phyloP scores from a whole-genome alignment of 1,140 invertebrate genomes.

The Ips typographus region DNA sequence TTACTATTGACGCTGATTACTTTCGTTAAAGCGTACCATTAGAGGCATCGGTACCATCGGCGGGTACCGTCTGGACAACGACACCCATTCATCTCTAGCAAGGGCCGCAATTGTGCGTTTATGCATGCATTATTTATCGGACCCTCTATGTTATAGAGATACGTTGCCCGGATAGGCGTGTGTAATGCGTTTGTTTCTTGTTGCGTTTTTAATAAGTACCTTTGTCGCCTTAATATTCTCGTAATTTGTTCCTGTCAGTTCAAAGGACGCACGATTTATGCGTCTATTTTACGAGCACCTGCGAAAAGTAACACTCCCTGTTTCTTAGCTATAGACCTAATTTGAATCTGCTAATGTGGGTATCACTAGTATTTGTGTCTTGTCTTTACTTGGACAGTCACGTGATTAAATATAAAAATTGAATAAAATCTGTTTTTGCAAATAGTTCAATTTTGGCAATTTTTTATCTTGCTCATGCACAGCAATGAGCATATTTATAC shows the following conservation, averaged over 20 bases:
- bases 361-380: no score
- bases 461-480: no score
- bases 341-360: no score
- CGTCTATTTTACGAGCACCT: background rate
- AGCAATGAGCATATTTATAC: no score
- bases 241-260: conserved; percentile 10
- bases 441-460: no score
- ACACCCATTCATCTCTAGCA: conserved; percentile 22
- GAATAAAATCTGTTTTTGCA: no score
- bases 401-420: no score
- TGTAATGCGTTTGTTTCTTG: conserved; percentile 7
- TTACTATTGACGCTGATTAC: conserved; percentile 23
- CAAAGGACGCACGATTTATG: conserved; percentile 1
- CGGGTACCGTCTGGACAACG: conserved; percentile 22
- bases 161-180: conserved; percentile 3
- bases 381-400: no score
- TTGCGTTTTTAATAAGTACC: conserved; percentile 9
- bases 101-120: conserved; percentile 13
- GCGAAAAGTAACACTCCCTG: no score
- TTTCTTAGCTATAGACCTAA: no score
- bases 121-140: conserved; percentile 18
- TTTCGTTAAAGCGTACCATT: conserved; percentile 22
- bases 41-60: conserved; percentile 9
- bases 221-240: conserved; percentile 10
- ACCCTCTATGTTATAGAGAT: conserved; percentile 8